These are phyloP conservation scores for Palaemon carinicauda DNA, from an alignment of 1,140 invertebrate genomes.

Conservation along the genomic window DNA sequence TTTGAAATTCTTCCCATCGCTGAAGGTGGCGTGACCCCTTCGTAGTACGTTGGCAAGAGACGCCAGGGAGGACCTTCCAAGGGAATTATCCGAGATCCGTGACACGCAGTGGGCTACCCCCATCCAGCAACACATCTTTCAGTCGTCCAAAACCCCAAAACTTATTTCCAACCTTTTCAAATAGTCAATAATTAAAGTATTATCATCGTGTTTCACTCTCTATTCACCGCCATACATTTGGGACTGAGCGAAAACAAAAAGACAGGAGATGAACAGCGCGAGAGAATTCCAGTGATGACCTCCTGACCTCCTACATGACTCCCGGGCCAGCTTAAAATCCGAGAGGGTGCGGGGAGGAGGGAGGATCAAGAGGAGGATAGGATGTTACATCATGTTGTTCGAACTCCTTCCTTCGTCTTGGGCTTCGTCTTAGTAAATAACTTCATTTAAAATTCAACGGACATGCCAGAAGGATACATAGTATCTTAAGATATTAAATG, in stretches of 20 bases:
- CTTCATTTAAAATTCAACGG: too few relatives aligned
- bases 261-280: background rate
- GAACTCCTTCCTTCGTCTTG: too few relatives aligned
- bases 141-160: background rate
- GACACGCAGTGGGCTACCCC: slow-evolving; percentile 13
- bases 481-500: too few relatives aligned
- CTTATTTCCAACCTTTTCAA: background rate
- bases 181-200: background rate
- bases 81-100: slow-evolving; percentile 32
- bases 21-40: slow-evolving; percentile 10
- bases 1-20: background rate
- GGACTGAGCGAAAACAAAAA: background rate
- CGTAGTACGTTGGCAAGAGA: background rate
- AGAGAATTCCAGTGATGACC: slow-evolving; percentile 36
- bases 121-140: background rate
- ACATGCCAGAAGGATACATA: too few relatives aligned
- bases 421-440: too few relatives aligned
- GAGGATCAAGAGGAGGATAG: background rate
- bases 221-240: too few relatives aligned
- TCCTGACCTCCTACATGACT: slow-evolving; percentile 21
- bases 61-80: background rate
- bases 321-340: slow-evolving; percentile 17
- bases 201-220: too few relatives aligned
- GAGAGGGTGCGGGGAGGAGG: background rate
- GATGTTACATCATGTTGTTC: background rate